Percentiles rank a stretch among this genome's conserved stretches.
Evolutionary conservation across 2,888 invertebrate genomes (phyloP).

Genomic region (Eilema griseolum): DNA sequence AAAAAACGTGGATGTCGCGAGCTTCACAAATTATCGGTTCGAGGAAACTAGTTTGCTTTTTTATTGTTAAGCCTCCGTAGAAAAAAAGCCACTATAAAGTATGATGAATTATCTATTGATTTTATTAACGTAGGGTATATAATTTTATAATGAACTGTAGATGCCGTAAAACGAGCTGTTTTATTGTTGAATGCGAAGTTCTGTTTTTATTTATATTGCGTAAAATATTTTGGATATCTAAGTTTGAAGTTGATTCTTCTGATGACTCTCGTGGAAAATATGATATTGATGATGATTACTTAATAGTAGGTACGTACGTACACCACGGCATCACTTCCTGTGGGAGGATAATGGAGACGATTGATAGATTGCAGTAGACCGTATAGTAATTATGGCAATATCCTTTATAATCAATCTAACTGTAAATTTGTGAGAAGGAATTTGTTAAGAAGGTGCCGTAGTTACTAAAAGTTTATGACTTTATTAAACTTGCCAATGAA

Average conservation of each 20-base stretch:
- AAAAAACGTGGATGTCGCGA: conserved; percentile 76
- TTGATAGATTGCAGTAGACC: conserved; percentile 17
- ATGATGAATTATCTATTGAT: conserved; percentile 47
- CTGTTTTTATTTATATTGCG: conserved; percentile 22
- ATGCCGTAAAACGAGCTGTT: conserved; percentile 34
- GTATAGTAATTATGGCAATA: conserved; percentile 16
- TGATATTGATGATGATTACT: neutral
- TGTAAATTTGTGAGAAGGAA: neutral
- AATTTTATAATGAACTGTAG: conserved; percentile 32
- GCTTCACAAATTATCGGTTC: conserved; percentile 69
- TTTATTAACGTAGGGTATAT: conserved; percentile 35
- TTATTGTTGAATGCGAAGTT: conserved; percentile 18
- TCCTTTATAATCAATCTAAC: conserved; percentile 35
- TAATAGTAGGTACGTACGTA: neutral
- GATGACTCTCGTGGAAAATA: conserved; percentile 11
- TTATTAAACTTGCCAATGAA: too few relatives aligned
- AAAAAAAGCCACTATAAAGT: conserved; percentile 39
- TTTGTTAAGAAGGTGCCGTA: too few relatives aligned
- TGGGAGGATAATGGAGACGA: conserved; percentile 12
- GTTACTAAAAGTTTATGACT: too few relatives aligned
- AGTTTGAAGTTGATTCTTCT: conserved; percentile 15
- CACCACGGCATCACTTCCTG: conserved; percentile 11
- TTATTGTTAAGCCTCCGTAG: conserved; percentile 36
- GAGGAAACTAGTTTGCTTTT: conserved; percentile 62
- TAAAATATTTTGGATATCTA: conserved; percentile 19